These are phyloP conservation scores for Macropis europaea DNA, from an alignment of 2,888 invertebrate genomes.

Conservation along the genomic window DNA sequence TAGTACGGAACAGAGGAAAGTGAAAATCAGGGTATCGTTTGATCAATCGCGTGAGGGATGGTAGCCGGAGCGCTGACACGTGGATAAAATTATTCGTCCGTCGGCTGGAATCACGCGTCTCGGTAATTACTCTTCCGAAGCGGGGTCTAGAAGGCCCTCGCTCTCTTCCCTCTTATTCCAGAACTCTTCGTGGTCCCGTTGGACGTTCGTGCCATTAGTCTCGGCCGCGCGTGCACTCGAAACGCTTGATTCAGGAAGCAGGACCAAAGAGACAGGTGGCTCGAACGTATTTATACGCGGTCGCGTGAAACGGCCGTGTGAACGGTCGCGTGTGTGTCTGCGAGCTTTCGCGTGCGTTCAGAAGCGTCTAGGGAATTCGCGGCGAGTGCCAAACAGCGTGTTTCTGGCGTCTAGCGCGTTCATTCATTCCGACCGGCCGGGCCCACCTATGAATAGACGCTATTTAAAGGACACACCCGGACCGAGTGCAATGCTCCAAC, in stretches of 20 bases:
- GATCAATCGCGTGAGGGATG: too few relatives aligned
- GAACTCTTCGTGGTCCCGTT: slow-evolving; percentile 48
- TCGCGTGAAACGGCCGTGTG: slow-evolving; percentile 26
- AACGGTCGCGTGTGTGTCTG: slow-evolving; percentile 19
- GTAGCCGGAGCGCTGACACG: background rate
- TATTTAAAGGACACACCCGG: slow-evolving; percentile 70
- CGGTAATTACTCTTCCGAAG: slow-evolving; percentile 22
- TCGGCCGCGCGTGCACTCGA: slow-evolving; percentile 42
- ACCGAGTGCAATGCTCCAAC: slow-evolving; percentile 60
- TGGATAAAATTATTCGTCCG: slow-evolving; percentile 31
- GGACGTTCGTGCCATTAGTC: slow-evolving; percentile 66
- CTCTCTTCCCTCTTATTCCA: slow-evolving; percentile 9
- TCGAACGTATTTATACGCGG: slow-evolving; percentile 69
- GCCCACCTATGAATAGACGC: slow-evolving; percentile 74
- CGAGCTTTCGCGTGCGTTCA: slow-evolving; percentile 3
- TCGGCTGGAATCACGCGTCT: slow-evolving; percentile 25
- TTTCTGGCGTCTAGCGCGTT: slow-evolving; percentile 63
- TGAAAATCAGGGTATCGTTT: too few relatives aligned
- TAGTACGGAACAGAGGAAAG: too few relatives aligned
- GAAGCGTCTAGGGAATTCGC: slow-evolving; percentile 63
- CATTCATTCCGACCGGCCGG: slow-evolving; percentile 69
- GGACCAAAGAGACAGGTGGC: slow-evolving; percentile 76
- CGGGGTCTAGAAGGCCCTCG: background rate
- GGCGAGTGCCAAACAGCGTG: slow-evolving; percentile 57
- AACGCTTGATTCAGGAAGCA: slow-evolving; percentile 61